A percentile compares a stretch with the other conserved stretches of the same genome.
Evolutionary conservation across 2,888 invertebrate species (phyloP).

Genomic region (Spisula solida): DNA sequence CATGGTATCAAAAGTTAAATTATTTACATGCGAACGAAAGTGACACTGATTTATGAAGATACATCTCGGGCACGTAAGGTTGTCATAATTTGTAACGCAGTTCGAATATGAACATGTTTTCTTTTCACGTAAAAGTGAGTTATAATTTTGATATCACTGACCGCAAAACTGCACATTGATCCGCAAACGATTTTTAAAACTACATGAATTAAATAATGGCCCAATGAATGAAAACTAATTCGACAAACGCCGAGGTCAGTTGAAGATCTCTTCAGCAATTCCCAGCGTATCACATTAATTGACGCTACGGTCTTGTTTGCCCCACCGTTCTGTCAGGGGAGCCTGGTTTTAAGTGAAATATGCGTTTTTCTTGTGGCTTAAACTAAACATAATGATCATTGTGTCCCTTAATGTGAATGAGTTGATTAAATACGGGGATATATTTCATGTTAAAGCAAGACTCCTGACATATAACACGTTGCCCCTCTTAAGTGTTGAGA

Average conservation of each 20-base stretch:
- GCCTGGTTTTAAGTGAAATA: conserved; percentile 36
- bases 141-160: too few relatives aligned
- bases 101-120: too few relatives aligned
- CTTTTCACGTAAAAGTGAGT: too few relatives aligned
- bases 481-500: conserved; percentile 48
- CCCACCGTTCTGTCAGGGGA: conserved; percentile 45
- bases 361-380: conserved; percentile 40
- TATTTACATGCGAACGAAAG: too few relatives aligned
- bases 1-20: too few relatives aligned
- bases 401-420: conserved; percentile 36
- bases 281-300: conserved; percentile 9
- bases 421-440: conserved; percentile 47
- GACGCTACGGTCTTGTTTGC: not conserved
- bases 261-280: not conserved
- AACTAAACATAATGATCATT: conserved; percentile 45
- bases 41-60: too few relatives aligned
- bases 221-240: not conserved
- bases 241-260: not conserved
- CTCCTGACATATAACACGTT: conserved; percentile 45
- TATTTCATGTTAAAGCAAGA: conserved; percentile 50
- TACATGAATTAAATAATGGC: not conserved
- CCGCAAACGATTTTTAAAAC: too few relatives aligned
- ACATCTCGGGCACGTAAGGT: too few relatives aligned
- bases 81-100: too few relatives aligned
- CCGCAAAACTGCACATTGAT: too few relatives aligned